Conservation (phyloP, 2,797 vertebrate species). For the Gobio occitaniae region DNA sequence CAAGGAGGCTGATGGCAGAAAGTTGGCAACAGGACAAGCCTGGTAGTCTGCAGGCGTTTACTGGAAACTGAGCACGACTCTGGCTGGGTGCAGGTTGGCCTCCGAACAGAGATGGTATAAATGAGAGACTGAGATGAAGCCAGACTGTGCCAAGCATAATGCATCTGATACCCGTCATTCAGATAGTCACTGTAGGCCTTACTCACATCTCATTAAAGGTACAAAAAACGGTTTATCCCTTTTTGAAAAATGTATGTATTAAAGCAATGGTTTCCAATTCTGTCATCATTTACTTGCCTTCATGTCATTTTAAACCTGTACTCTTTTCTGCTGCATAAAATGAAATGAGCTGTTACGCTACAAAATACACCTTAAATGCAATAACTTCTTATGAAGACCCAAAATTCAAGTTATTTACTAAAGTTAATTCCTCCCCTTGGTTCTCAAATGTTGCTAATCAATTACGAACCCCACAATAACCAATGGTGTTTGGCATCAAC, state of each 20-base stretch:
- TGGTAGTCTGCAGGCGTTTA: conserved; percentile 82
- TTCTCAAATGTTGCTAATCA: background rate
- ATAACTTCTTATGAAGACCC: background rate
- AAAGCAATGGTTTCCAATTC: conserved; percentile 16
- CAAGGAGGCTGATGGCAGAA: conserved; percentile 79
- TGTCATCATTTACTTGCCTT: conserved; percentile 18
- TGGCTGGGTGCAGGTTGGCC: conserved; percentile 71
- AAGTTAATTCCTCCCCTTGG: background rate
- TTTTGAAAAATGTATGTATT: conserved; percentile 35
- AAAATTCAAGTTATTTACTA: background rate
- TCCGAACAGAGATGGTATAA: conserved; percentile 73
- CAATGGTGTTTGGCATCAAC: background rate
- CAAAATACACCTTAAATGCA: background rate
- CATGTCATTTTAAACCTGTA: background rate
- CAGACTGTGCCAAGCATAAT: conserved; percentile 62
- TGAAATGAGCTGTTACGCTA: background rate
- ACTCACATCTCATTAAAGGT: conserved; percentile 13
- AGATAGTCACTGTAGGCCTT: conserved; percentile 54
- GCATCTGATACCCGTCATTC: conserved; percentile 63
- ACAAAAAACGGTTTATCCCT: conserved; percentile 21
- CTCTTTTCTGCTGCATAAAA: background rate
- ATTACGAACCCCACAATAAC: background rate
- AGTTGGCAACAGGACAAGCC: conserved; percentile 81
- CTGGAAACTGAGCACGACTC: conserved; percentile 80
- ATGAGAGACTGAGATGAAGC: conserved; percentile 69